Evolutionary conservation across 2,797 vertebrate genomes (phyloP).

Genomic region (Orestias chungarensis): DNA sequence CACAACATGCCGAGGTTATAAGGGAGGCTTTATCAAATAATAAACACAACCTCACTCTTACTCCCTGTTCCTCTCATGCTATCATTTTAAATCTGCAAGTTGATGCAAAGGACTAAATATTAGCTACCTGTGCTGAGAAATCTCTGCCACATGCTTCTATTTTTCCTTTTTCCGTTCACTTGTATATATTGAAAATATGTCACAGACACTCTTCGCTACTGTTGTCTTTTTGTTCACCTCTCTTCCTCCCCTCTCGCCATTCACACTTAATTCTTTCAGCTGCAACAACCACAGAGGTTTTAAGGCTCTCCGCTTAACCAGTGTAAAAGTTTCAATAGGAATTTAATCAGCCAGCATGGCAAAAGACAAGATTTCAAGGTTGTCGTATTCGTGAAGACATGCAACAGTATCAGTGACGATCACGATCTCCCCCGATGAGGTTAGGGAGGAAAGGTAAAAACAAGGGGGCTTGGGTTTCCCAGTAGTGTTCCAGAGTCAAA

Average conservation of each 20-base stretch:
- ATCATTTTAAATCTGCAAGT: slow-evolving; percentile 25
- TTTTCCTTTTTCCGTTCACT: slow-evolving; percentile 20
- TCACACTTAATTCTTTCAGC: slow-evolving; percentile 48
- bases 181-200: slow-evolving; percentile 47
- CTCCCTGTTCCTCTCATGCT: slow-evolving; percentile 31
- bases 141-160: neutral
- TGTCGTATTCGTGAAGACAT: slow-evolving; percentile 41
- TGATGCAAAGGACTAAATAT: slow-evolving; percentile 25
- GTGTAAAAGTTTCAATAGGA: neutral
- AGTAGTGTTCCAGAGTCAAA: slow-evolving; percentile 55
- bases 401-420: slow-evolving; percentile 47
- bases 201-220: slow-evolving; percentile 31
- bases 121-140: slow-evolving; percentile 14
- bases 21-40: slow-evolving; percentile 76
- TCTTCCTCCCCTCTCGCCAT: slow-evolving; percentile 31
- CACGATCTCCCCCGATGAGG: slow-evolving; percentile 54
- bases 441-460: slow-evolving; percentile 58
- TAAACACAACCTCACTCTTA: slow-evolving; percentile 74
- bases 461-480: slow-evolving; percentile 60
- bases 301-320: slow-evolving; percentile 57
- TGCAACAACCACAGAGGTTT: slow-evolving; percentile 52
- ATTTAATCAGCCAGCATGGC: slow-evolving; percentile 5
- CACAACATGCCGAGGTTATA: slow-evolving; percentile 72
- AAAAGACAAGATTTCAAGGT: slow-evolving; percentile 39
- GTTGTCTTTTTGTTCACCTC: neutral